A percentile compares a stretch with the other conserved stretches of the same genome.
Conservation (phyloP, 2,113 vertebrate genomes). For the Spizaetus ornatus region DNA sequence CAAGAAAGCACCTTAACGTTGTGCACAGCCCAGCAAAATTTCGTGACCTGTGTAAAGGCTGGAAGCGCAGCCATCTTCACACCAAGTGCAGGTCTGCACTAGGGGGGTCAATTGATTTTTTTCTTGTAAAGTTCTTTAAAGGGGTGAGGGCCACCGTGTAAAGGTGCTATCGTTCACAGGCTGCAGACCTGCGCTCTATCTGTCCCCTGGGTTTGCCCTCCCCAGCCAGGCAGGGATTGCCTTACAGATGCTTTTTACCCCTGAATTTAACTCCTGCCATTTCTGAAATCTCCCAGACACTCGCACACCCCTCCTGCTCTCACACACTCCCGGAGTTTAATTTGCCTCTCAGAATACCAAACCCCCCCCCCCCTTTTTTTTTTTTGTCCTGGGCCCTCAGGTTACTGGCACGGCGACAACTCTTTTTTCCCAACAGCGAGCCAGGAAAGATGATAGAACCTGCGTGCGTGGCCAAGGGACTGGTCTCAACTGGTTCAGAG, state of each 20-base stretch:
- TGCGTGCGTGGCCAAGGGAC: conserved; percentile 81
- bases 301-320: background rate
- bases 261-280: conserved; percentile 21
- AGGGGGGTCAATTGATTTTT: background rate
- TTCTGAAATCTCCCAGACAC: background rate
- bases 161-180: background rate
- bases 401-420: conserved; percentile 77
- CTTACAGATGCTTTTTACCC: conserved; percentile 14
- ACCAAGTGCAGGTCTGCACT: accelerated
- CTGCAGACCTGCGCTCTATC: background rate
- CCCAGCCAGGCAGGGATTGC: background rate
- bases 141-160: background rate
- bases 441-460: conserved; percentile 79
- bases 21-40: accelerated
- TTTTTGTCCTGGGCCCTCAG: conserved; percentile 72
- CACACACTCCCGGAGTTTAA: background rate
- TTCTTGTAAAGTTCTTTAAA: background rate
- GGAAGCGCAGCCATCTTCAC: background rate
- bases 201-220: background rate
- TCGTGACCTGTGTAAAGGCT: background rate
- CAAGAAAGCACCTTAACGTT: accelerated
- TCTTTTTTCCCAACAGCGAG: conserved; percentile 73
- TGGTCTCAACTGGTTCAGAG: conserved; percentile 89
- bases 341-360: conserved; percentile 48
- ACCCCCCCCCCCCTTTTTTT: background rate